These are phyloP conservation scores for Microvelia longipes DNA, from an alignment of 1,140 invertebrate genomes.

Conservation along the genomic window DNA sequence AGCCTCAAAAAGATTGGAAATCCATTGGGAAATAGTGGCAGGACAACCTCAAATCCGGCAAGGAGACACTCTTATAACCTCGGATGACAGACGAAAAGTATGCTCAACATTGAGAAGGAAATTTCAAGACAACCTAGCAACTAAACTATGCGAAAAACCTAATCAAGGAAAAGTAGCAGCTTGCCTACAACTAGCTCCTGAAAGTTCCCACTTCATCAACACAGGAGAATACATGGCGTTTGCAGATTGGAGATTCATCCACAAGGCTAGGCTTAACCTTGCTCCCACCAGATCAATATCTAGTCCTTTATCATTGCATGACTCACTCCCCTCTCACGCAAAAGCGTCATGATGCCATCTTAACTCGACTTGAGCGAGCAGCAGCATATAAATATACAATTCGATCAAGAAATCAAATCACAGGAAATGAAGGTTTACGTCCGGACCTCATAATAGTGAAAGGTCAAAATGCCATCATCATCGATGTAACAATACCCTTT, in stretches of 20 bases:
- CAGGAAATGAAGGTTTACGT: constrained; percentile 12
- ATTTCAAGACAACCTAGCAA: background rate
- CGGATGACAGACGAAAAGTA: background rate
- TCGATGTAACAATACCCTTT: constrained; percentile 29
- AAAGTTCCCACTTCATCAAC: constrained; percentile 12
- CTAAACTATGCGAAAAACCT: background rate
- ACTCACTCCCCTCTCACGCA: background rate
- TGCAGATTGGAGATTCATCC: constrained; percentile 1
- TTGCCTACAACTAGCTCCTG: background rate
- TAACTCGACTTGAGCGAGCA: background rate
- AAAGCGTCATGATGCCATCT: background rate
- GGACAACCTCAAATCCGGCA: background rate
- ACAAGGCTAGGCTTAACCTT: constrained; percentile 30
- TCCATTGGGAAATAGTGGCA: background rate
- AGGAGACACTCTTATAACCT: background rate
- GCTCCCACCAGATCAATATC: constrained; percentile 18
- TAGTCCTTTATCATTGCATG: background rate
- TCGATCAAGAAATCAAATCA: constrained; percentile 10
- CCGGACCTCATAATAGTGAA: constrained; percentile 26
- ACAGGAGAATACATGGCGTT: constrained; percentile 11
- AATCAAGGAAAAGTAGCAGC: constrained; percentile 14
- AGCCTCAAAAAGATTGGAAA: background rate
- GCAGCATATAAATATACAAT: background rate
- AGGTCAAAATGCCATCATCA: constrained; percentile 17
- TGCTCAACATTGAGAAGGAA: background rate